phyloP scores from a whole-genome alignment of 2,113 vertebrate species.

The Excalfactoria chinensis region DNA sequence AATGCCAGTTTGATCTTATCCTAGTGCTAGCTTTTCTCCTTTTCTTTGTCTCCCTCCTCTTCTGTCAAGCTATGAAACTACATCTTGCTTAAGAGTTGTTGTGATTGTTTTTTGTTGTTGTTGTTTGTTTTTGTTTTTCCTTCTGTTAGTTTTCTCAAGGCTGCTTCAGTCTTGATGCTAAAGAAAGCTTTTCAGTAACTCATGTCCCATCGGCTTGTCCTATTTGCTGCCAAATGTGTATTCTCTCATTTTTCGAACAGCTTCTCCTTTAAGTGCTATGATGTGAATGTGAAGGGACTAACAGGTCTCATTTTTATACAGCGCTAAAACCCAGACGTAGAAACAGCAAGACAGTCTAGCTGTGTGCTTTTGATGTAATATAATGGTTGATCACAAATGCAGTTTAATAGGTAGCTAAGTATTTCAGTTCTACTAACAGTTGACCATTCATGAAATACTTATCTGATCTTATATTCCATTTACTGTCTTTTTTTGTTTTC shows the following conservation, averaged over 20 bases:
- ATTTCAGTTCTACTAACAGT: too few relatives aligned
- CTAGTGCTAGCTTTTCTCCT: not conserved
- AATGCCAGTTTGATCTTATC: not conserved
- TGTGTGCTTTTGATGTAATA: too few relatives aligned
- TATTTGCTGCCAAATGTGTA: not conserved
- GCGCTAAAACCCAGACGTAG: too few relatives aligned
- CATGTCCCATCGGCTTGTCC: not conserved
- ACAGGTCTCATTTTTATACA: too few relatives aligned
- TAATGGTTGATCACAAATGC: too few relatives aligned
- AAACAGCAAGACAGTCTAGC: too few relatives aligned
- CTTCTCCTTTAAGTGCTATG: too few relatives aligned
- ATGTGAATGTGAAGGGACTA: too few relatives aligned
- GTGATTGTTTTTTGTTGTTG: not conserved
- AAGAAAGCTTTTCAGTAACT: not conserved
- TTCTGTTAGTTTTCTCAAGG: not conserved
- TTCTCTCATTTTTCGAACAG: not conserved
- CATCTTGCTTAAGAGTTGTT: not conserved
- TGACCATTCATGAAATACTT: too few relatives aligned
- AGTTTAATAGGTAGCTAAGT: too few relatives aligned
- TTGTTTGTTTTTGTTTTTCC: not conserved
- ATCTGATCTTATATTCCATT: too few relatives aligned
- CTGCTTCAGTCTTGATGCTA: not conserved
- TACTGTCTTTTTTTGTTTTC: too few relatives aligned
- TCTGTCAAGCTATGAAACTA: slow-evolving; percentile 2
- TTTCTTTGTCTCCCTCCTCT: not conserved